Conservation (phyloP, 35 echinoderm and acorn worm genomes). For the Acanthaster planci region DNA sequence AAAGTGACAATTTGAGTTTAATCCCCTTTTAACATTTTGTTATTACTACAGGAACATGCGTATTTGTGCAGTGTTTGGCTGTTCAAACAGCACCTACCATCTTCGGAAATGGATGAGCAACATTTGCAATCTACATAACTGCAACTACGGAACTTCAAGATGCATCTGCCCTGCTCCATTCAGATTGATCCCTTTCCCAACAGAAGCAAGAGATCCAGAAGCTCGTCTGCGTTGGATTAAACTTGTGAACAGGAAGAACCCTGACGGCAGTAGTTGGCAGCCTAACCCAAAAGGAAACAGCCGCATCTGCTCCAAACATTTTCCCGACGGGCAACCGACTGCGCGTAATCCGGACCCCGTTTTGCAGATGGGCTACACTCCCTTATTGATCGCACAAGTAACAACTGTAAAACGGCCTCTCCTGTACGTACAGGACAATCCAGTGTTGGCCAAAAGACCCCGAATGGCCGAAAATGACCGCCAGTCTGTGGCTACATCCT, state of each 20-base stretch:
- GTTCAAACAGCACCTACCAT: neutral
- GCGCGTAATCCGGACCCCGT: slow-evolving; percentile 13
- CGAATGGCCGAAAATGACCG: too few relatives aligned
- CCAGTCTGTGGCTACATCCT: too few relatives aligned
- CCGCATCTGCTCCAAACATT: slow-evolving; percentile 30
- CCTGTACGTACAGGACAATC: too few relatives aligned
- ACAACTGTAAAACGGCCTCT: too few relatives aligned
- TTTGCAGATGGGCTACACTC: neutral
- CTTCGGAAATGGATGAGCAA: neutral
- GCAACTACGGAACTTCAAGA: neutral
- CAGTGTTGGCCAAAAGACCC: too few relatives aligned
- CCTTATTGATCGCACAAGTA: neutral
- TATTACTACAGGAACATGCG: too few relatives aligned
- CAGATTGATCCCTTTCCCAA: slow-evolving; percentile 11
- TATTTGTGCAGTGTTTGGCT: neutral
- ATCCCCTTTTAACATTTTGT: too few relatives aligned
- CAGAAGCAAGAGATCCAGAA: slow-evolving; percentile 1
- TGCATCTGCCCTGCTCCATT: slow-evolving; percentile 31
- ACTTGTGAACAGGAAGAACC: slow-evolving; percentile 8
- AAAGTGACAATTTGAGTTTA: too few relatives aligned
- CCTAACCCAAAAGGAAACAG: neutral
- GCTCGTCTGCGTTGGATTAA: neutral
- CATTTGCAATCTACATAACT: neutral
- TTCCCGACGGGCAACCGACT: slow-evolving; percentile 14
- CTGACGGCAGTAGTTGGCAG: neutral